Conservation (phyloP, 1,140 invertebrate species). For the Cyclargus thomasi region DNA sequence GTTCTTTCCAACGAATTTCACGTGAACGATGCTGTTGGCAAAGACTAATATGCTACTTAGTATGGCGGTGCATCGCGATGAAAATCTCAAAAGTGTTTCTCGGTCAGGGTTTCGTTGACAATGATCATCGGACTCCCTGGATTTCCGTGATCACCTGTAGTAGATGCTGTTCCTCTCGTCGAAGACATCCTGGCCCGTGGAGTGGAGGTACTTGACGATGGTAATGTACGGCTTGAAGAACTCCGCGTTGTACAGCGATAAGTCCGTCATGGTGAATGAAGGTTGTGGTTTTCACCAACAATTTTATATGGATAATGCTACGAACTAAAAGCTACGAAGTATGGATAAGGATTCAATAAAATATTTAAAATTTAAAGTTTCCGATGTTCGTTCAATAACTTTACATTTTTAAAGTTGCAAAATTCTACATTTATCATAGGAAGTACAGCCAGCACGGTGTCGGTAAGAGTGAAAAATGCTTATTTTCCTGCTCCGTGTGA, state of each 20-base stretch:
- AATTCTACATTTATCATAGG: too few relatives aligned
- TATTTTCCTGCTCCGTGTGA: too few relatives aligned
- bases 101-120: neutral
- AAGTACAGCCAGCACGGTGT: too few relatives aligned
- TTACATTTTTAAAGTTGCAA: too few relatives aligned
- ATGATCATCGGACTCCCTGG: neutral
- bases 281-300: conserved; percentile 14
- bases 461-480: too few relatives aligned
- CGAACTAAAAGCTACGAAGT: neutral
- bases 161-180: conserved; percentile 22
- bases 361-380: too few relatives aligned
- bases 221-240: conserved; percentile 30
- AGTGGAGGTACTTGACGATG: conserved; percentile 25
- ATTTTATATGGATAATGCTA: neutral
- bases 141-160: neutral
- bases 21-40: too few relatives aligned
- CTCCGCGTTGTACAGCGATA: conserved; percentile 23
- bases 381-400: too few relatives aligned
- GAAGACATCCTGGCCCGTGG: conserved; percentile 29
- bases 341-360: neutral
- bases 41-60: too few relatives aligned
- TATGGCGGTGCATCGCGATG: neutral
- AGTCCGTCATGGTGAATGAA: conserved; percentile 22
- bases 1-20: too few relatives aligned
- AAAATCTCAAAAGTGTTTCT: too few relatives aligned